Base-by-base conservation (phyloP, 2,888 invertebrate species). In the Nudaria mundana region DNA sequence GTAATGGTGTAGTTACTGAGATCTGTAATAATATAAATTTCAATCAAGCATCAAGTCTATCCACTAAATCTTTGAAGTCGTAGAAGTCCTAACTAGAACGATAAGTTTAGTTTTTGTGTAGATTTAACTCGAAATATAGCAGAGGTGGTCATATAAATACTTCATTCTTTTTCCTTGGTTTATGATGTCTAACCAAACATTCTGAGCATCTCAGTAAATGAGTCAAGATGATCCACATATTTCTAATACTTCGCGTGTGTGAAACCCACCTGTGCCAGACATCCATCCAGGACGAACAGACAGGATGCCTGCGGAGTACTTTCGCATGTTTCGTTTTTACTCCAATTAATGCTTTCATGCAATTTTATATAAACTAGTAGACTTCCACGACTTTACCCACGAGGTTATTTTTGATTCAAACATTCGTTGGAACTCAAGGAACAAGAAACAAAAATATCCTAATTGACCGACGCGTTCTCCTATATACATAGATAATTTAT, bases 231-330 rank as follows among this genome's bases (percentile, higher is more conserved):
- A 44, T 48, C 34, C 48, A 40, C 36, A 59, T 56, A 48, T 42
- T 31, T 56, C 26, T n/a, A 34, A 56, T 44, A 43, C 37, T 45
- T 56, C 37, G 60, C 56, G 45, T 52, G 42, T 29, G 30, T 37
- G 26, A 4, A 28, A 24, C 1, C 26, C 41, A 40, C 43, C 56
- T 40, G 39, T 44, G 45, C 25, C 30, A 44, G 40, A 44, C 40
- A 38, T 31, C 30, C 10, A 13, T 30, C 28, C 20, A 22, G 25
- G 34, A 30, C 41, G 37, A 24, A 39, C 57, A 37, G 57, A 41
- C 51, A 26, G 23, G 30, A 23, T 42, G 62, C 57, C 57, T 34
- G 46, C 42, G 48, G 57, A 42, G n/a, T n/a, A n/a, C n/a, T n/a
- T n/a, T n/a, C n/a, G n/a, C n/a, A n/a, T n/a, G n/a, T n/a, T n/a